Percentiles rank a stretch among this genome's conserved stretches.
Evolutionary conservation across 2,113 vertebrate genomes (phyloP).

Genomic region (Ranitomeya variabilis): DNA sequence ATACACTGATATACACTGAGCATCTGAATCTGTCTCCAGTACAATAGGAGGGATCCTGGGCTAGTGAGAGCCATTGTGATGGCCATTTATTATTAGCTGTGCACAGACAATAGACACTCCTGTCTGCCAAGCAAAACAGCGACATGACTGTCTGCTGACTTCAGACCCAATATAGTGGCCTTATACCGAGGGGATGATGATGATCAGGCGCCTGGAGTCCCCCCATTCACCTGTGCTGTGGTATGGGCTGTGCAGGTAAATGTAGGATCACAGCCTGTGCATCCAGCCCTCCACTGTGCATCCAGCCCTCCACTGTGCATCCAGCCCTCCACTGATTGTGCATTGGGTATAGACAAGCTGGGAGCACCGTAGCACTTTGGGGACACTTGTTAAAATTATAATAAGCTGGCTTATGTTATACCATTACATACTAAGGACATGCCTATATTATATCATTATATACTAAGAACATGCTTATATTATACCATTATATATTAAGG

Average conservation of each 20-base stretch:
- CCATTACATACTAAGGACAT: background rate
- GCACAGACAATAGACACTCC: conserved; percentile 1
- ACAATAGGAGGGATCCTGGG: background rate
- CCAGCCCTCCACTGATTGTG: too few relatives aligned
- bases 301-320: background rate
- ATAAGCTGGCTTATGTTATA: background rate
- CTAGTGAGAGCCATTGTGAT: background rate
- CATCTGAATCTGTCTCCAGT: too few relatives aligned
- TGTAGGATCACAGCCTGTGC: background rate
- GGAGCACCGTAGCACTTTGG: too few relatives aligned
- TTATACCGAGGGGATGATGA: background rate
- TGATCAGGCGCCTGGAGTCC: background rate
- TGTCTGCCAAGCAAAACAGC: background rate
- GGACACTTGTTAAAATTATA: too few relatives aligned
- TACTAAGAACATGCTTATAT: background rate
- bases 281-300: background rate
- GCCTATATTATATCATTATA: background rate
- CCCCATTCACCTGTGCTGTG: background rate
- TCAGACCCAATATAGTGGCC: background rate
- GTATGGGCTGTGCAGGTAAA: background rate
- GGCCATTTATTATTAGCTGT: background rate
- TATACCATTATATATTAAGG: background rate
- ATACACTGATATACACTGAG: too few relatives aligned
- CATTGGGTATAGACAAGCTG: too few relatives aligned
- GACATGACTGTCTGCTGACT: background rate